A percentile compares a stretch with the other conserved stretches of the same genome.
phyloP scores from a whole-genome alignment of 1,140 invertebrate genomes.

The Notospermus geniculatus region DNA sequence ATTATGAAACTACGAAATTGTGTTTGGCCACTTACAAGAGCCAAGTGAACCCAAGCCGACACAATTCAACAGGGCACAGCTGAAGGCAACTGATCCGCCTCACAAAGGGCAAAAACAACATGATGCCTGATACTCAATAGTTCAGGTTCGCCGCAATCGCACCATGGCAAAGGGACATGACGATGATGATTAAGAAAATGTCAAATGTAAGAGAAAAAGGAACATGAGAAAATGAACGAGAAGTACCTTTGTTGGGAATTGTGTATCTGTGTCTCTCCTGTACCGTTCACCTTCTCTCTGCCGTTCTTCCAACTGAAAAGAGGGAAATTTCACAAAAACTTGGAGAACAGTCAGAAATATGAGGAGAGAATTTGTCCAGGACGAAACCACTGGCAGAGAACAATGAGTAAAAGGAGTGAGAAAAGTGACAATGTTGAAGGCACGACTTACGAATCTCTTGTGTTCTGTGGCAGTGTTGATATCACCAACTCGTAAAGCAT shows the following conservation, averaged over 20 bases:
- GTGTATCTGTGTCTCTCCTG: slow-evolving; percentile 38
- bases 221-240: not conserved
- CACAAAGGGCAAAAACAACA: too few relatives aligned
- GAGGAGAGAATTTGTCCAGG: not conserved
- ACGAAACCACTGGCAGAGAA: not conserved
- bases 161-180: not conserved
- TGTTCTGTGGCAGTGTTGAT: slow-evolving; percentile 52
- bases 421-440: not conserved
- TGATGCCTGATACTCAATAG: too few relatives aligned
- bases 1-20: not conserved
- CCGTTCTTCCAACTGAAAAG: slow-evolving; percentile 42
- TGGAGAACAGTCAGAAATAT: not conserved
- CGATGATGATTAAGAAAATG: not conserved
- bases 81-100: too few relatives aligned
- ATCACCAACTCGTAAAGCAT: slow-evolving; percentile 42
- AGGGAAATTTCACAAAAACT: slow-evolving; percentile 6
- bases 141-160: too few relatives aligned
- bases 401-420: not conserved
- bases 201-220: too few relatives aligned
- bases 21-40: too few relatives aligned
- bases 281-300: slow-evolving; percentile 47
- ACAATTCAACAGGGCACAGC: too few relatives aligned
- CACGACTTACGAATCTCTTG: slow-evolving; percentile 46
- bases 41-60: too few relatives aligned
- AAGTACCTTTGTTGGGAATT: slow-evolving; percentile 45